These are phyloP conservation scores for Hartigia nigra DNA, from an alignment of 2,888 invertebrate genomes.

Conservation along the genomic window DNA sequence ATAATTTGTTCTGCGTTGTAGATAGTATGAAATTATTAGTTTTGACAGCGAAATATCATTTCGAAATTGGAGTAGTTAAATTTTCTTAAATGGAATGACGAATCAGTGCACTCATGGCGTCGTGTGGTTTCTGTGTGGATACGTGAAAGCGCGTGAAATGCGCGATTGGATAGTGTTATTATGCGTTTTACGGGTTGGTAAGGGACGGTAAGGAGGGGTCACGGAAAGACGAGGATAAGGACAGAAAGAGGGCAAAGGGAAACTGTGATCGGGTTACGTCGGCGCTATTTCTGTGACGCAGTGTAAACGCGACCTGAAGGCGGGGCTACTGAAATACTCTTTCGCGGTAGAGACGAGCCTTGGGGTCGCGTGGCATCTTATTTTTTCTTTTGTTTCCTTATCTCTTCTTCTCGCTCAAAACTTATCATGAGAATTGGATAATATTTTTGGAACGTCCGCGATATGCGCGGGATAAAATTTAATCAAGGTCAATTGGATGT, in stretches of 20 bases:
- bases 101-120: not conserved
- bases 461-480: not conserved
- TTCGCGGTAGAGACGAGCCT: conserved; percentile 34
- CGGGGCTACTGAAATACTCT: conserved; percentile 48
- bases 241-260: not conserved
- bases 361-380: not conserved
- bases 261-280: conserved; percentile 46
- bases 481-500: conserved; percentile 4
- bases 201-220: conserved; percentile 25
- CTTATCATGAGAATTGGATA: not conserved
- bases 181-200: conserved; percentile 45
- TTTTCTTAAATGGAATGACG: not conserved
- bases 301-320: conserved; percentile 39
- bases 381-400: not conserved
- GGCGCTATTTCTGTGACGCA: conserved; percentile 50
- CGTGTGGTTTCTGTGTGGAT: not conserved
- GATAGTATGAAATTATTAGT: too few relatives aligned
- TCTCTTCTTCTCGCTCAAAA: not conserved
- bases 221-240: not conserved
- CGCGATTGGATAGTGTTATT: conserved; percentile 34
- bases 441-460: not conserved
- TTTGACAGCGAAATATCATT: not conserved
- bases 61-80: not conserved
- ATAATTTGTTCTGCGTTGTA: too few relatives aligned
- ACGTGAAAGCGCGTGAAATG: not conserved